Evolutionary conservation across 2,888 invertebrate species (phyloP), one percentile per base, ranked within the genome.

Genomic region (Amphipoea oculea): DNA sequence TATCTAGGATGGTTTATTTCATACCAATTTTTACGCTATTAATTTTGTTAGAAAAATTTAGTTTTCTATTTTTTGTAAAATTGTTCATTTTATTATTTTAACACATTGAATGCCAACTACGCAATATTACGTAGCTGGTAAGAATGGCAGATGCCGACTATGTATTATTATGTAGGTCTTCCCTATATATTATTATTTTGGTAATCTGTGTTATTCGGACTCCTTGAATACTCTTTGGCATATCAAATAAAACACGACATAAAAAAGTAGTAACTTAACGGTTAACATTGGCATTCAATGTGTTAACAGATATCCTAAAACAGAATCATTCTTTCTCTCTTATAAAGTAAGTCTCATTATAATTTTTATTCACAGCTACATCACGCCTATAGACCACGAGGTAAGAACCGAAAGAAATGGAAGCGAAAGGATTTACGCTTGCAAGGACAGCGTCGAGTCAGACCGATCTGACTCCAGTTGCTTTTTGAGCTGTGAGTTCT

Each of bases 401-500:
- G 96, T 96, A 96, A 96, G 96, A 91, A 86, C 70, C 17, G 93
- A 92, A 77, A 89, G 90, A 76, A 89, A 89, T 54, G 91, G 89
- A 85, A 93, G 91, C 87, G 94, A 93, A 84, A 91, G 93, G 92
- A 93, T 89, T 88, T 89, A 86, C 90, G 94, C 94, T 94, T 95
- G 94, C 93, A 95, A 94, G 94, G 95, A 94, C 84, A 92, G 92
- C 85, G 90, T 90, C 87, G 94, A 92, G 92, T 96, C 96, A 91
- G 96, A 96, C 73, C 93, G 94, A 81, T 97, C 97, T 92, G 97
- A 96, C 88, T 96, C 96, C 90, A 97, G 96, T 95, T 96, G 96
- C 95, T 97, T 96, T 95, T 91, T 97, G 92, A 97, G 96, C 95
- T 97, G 97, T 97, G 96, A 96, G 97, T 96, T 91, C 79, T 80